phyloP scores from a whole-genome alignment of 2,113 vertebrate species.

The Psophia crepitans region DNA sequence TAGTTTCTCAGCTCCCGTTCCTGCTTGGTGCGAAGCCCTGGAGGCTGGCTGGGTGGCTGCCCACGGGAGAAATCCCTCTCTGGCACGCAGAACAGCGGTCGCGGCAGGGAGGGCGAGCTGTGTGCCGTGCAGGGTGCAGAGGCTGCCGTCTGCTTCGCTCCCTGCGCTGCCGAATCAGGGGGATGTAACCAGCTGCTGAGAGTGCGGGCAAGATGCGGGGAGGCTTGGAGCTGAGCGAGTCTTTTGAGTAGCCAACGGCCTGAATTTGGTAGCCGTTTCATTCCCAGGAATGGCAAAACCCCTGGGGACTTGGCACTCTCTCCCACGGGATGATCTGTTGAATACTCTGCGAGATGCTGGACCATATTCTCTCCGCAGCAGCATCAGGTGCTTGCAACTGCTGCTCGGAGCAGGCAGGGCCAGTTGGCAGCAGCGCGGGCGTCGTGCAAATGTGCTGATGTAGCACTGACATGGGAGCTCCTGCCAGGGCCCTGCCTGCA shows the following conservation, averaged over 20 bases:
- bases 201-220: background rate
- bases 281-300: background rate
- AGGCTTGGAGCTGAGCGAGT: background rate
- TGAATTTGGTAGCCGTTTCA: background rate
- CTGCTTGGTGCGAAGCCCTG: background rate
- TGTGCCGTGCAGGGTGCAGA: background rate
- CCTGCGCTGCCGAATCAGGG: background rate
- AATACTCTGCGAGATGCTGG: background rate
- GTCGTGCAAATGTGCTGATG: background rate
- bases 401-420: background rate
- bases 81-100: background rate
- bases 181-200: background rate
- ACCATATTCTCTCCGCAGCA: background rate
- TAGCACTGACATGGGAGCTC: background rate
- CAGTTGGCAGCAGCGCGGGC: background rate
- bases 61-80: background rate
- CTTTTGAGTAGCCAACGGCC: background rate
- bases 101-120: accelerated
- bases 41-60: background rate
- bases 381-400: background rate
- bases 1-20: background rate
- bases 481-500: slow-evolving; percentile 18
- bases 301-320: background rate
- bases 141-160: background rate
- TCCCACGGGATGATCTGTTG: background rate